Evolutionary conservation across 2,113 vertebrate species (phyloP).

Genomic region (Tetrao urogallus): DNA sequence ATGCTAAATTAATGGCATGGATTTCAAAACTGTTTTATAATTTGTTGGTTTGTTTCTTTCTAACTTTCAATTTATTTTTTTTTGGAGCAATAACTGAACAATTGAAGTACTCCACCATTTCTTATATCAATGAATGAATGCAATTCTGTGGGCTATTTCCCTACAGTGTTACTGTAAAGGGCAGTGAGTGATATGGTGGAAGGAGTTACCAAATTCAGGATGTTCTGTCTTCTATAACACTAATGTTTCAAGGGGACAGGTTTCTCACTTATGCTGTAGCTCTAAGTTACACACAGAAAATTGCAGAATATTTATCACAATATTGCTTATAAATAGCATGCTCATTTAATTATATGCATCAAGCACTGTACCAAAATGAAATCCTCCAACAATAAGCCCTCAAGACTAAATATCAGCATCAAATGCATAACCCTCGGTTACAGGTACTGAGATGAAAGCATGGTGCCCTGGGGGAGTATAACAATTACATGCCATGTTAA

Average conservation of each 20-base stretch:
- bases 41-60: neutral
- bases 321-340: neutral
- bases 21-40: neutral
- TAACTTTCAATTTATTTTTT: neutral
- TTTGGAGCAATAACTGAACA: neutral
- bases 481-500: neutral
- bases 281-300: neutral
- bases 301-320: neutral
- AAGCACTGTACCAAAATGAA: neutral
- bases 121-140: neutral
- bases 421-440: neutral
- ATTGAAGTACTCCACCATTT: neutral
- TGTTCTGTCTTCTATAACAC: neutral
- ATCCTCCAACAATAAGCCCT: neutral
- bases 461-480: neutral
- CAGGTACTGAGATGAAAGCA: neutral
- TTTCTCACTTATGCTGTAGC: accelerated
- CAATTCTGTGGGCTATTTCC: neutral
- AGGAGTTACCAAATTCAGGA: neutral
- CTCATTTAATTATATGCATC: neutral
- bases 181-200: neutral
- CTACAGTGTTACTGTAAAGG: neutral
- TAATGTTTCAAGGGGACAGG: neutral
- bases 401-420: neutral
- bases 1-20: neutral